A percentile compares a stretch with the other conserved stretches of the same genome.
Conservation (phyloP, 2,113 vertebrate genomes). For the Psilopsiagon aymara region DNA sequence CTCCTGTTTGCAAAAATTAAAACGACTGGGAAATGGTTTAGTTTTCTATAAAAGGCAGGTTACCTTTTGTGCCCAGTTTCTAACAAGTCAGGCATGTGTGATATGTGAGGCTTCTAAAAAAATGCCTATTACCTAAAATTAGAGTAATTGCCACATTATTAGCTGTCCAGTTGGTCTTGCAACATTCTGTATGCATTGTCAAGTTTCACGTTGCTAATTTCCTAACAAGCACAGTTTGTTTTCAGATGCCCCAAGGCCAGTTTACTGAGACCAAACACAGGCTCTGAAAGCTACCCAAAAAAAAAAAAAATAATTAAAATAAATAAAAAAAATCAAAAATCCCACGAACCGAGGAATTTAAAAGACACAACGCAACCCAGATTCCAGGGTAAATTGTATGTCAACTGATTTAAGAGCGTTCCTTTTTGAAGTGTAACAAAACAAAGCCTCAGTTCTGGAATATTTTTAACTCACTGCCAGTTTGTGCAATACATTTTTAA, state of each 20-base stretch:
- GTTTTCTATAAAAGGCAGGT: not conserved
- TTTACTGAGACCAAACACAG: constrained; percentile 73
- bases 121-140: constrained; percentile 28
- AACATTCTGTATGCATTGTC: constrained; percentile 66
- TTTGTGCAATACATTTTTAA: constrained; percentile 81
- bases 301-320: not conserved
- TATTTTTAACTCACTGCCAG: constrained; percentile 70
- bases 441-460: constrained; percentile 12
- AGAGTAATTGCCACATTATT: constrained; percentile 59
- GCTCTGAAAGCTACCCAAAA: constrained; percentile 49
- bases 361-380: constrained; percentile 31
- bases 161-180: constrained; percentile 58
- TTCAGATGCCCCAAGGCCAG: constrained; percentile 79
- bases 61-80: not conserved
- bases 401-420: constrained; percentile 8
- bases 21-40: not conserved
- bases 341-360: constrained; percentile 44
- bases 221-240: constrained; percentile 80
- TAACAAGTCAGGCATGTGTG: not conserved
- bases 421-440: constrained; percentile 35
- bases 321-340: not conserved
- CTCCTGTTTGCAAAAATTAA: not conserved
- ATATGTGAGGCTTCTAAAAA: constrained; percentile 4
- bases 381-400: not conserved
- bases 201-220: constrained; percentile 77